Evolutionary conservation across 1,140 invertebrate genomes (phyloP).

Genomic region (Schlechtendalia chinensis): DNA sequence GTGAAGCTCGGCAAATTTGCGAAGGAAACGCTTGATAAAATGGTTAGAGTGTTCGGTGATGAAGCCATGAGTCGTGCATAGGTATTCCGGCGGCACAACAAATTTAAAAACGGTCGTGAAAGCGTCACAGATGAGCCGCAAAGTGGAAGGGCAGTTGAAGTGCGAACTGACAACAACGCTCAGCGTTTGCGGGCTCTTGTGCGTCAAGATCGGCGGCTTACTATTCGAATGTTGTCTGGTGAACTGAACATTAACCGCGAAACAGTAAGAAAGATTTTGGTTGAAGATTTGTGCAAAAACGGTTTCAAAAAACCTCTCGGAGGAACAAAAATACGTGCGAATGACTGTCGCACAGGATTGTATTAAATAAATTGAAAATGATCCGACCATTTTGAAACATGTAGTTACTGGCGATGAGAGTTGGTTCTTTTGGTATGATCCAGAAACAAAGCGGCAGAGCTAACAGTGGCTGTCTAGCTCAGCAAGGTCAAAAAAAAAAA

Average conservation of each 20-base stretch:
- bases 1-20: no score
- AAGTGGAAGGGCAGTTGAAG: not conserved
- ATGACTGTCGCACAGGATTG: conserved; percentile 38
- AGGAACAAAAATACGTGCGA: conserved; percentile 10
- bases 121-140: conserved; percentile 39
- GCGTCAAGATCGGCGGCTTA: conserved; percentile 21
- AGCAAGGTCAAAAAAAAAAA: conserved; percentile 36
- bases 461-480: conserved; percentile 30
- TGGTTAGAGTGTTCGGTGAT: no score
- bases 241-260: not conserved
- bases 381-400: conserved; percentile 24
- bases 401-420: conserved; percentile 51
- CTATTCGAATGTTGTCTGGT: not conserved
- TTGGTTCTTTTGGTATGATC: conserved; percentile 52
- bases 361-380: conserved; percentile 41
- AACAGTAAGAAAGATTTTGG: conserved; percentile 30
- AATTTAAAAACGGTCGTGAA: conserved; percentile 11
- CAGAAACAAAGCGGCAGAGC: conserved; percentile 52
- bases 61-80: conserved; percentile 1
- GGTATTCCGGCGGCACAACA: not conserved
- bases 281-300: conserved; percentile 3
- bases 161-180: not conserved
- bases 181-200: not conserved
- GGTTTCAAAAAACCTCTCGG: conserved; percentile 14
- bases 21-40: no score